Evolutionary conservation across 2,888 invertebrate species (phyloP).

Genomic region (Eupithecia inturbata): DNA sequence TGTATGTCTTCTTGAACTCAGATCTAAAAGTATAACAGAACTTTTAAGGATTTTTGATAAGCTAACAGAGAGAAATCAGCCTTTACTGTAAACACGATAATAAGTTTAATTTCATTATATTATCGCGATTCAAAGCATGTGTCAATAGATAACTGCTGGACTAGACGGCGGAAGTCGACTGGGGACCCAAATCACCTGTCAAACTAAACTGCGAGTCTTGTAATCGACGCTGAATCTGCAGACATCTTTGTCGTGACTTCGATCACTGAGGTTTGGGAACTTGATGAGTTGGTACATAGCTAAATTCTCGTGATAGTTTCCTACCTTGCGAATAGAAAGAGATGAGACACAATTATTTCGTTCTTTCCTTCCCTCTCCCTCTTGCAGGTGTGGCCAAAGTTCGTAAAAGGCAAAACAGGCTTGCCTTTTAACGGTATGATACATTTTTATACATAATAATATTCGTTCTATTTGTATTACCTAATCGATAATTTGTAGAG

Average conservation of each 20-base stretch:
- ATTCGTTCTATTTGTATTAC: too few species aligned
- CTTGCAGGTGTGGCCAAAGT: neutral
- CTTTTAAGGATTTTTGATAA: too few species aligned
- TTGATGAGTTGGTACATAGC: constrained; percentile 5
- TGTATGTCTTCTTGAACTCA: too few species aligned
- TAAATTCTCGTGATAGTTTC: neutral
- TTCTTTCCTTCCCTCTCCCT: neutral
- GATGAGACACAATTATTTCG: neutral
- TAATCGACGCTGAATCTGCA: constrained; percentile 71
- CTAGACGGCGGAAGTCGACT: constrained; percentile 68
- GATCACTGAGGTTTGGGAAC: constrained; percentile 57
- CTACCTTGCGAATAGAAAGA: neutral
- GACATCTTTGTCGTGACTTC: constrained; percentile 77
- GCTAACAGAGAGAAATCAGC: too few species aligned
- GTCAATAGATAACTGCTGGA: constrained; percentile 67
- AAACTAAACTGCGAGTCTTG: constrained; percentile 68
- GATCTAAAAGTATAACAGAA: too few species aligned
- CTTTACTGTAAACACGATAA: neutral
- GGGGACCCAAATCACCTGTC: constrained; percentile 82
- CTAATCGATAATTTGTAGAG: too few species aligned
- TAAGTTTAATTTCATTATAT: constrained; percentile 12
- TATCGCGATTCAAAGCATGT: constrained; percentile 50
- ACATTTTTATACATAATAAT: too few species aligned
- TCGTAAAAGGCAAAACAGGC: neutral
- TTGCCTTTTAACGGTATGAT: neutral